Evolutionary conservation across 2,888 invertebrate species (phyloP), one percentile per base, ranked within the genome.

Genomic region (Punctoribates punctum): DNA sequence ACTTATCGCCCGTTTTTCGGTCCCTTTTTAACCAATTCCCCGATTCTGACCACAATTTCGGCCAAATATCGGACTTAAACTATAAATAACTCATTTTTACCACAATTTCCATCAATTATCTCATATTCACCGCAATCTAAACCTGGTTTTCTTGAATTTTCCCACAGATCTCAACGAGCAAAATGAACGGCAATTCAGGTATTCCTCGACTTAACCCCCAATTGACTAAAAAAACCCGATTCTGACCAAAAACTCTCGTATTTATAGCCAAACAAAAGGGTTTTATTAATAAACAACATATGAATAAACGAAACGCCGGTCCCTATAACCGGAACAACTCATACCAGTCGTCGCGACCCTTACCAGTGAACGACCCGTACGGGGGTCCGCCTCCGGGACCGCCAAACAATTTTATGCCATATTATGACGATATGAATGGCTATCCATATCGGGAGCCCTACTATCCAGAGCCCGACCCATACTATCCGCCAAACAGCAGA

Each of bases 11-110:
- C 17, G 25, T 67, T 27, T 67, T 27, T 67, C 70, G 8, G 5
- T 67, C 70, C 27, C 70, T 67, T 27, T 67, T 34, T 67, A 15
- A 23, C n/a, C n/a, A n/a, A n/a, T n/a, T n/a, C n/a, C n/a, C n/a
- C n/a, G n/a, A n/a, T n/a, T n/a, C n/a, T n/a, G n/a, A n/a, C n/a
- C n/a, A n/a, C n/a, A n/a, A n/a, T n/a, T n/a, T n/a, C n/a, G n/a
- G n/a, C n/a, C n/a, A n/a, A n/a, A n/a, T n/a, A n/a, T n/a, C n/a
- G n/a, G n/a, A n/a, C n/a, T n/a, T n/a, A n/a, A n/a, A n/a, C n/a
- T n/a, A n/a, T n/a, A n/a, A n/a, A n/a, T n/a, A n/a, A n/a, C n/a
- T n/a, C 72, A 42, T 23, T 38, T 34, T 20, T 20, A 42, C 4
- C 72, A 34, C 34, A 34, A 34, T 34, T 34, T 34, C 34, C 34